A percentile compares a stretch with the other conserved stretches of the same genome.
Conservation (phyloP, 2,888 invertebrate species). For the Stegana nigrithorax region DNA sequence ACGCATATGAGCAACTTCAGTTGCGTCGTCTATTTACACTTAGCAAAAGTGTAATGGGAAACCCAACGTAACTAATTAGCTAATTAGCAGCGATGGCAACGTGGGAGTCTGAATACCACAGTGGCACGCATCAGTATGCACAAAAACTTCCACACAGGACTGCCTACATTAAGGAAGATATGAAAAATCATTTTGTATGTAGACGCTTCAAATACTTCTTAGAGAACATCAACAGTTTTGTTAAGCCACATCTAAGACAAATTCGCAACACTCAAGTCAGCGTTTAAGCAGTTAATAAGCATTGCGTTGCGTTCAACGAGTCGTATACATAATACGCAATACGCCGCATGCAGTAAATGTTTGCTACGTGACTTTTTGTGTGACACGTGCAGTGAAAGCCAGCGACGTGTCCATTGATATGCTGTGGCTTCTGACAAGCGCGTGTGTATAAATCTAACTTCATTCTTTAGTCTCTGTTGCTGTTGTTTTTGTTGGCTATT, state of each 20-base stretch:
- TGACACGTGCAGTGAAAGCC: slow-evolving; percentile 40
- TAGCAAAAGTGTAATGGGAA: too few relatives aligned
- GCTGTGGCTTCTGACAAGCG: not conserved
- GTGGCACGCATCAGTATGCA: too few relatives aligned
- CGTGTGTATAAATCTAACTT: not conserved
- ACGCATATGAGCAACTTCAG: too few relatives aligned
- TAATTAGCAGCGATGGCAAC: too few relatives aligned
- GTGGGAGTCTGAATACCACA: too few relatives aligned
- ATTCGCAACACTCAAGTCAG: too few relatives aligned
- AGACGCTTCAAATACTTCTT: slow-evolving; percentile 29
- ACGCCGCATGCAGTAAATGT: slow-evolving; percentile 47
- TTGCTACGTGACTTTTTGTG: slow-evolving; percentile 51
- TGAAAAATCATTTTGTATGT: slow-evolving; percentile 12
- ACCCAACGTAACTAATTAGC: too few relatives aligned
- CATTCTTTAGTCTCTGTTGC: slow-evolving; percentile 26
- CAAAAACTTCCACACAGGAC: too few relatives aligned
- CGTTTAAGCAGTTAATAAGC: too few relatives aligned
- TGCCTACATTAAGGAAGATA: too few relatives aligned
- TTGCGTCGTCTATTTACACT: too few relatives aligned
- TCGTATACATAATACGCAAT: slow-evolving; percentile 50
- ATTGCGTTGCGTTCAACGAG: too few relatives aligned
- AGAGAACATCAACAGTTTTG: slow-evolving; percentile 35
- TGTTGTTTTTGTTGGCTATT: slow-evolving; percentile 21
- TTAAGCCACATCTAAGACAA: not conserved
- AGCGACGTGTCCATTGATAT: slow-evolving; percentile 27